These are phyloP conservation scores for Gymnogyps californianus DNA, from an alignment of 2,113 vertebrate species.

Conservation along the genomic window DNA sequence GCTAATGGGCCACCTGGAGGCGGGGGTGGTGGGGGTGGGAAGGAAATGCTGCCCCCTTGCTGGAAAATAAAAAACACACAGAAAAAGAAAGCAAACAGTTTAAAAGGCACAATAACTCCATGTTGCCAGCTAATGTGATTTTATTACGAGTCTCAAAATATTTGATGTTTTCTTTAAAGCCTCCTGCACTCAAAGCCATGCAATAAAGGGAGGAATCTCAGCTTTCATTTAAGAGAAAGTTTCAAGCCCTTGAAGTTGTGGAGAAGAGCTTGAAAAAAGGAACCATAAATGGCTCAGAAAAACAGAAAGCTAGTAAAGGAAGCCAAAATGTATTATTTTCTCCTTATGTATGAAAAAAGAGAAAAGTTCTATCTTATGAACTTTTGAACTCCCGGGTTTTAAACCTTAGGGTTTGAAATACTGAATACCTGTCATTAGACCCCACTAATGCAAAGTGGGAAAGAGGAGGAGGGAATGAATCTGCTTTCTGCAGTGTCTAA, in stretches of 20 bases:
- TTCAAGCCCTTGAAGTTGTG: slow-evolving; percentile 15
- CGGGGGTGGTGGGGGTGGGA: slow-evolving; percentile 69
- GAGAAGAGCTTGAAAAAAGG: slow-evolving; percentile 28
- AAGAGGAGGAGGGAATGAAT: not conserved
- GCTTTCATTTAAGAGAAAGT: slow-evolving; percentile 49
- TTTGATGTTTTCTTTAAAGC: slow-evolving; percentile 51
- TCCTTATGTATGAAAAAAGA: slow-evolving; percentile 32
- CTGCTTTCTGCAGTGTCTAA: not conserved
- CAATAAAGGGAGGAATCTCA: slow-evolving; percentile 60
- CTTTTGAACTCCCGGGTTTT: slow-evolving; percentile 44
- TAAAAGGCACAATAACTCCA: slow-evolving; percentile 17
- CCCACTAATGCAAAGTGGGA: not conserved
- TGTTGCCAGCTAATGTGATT: slow-evolving; percentile 49
- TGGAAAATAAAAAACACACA: slow-evolving; percentile 28
- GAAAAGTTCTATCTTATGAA: slow-evolving; percentile 15
- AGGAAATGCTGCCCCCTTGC: slow-evolving; percentile 73
- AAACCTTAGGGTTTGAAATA: slow-evolving; percentile 15
- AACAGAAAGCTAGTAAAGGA: slow-evolving; percentile 38
- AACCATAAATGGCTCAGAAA: slow-evolving; percentile 42
- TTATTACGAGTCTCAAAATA: slow-evolving; percentile 42
- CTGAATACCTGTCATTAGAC: slow-evolving; percentile 27
- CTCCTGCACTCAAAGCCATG: slow-evolving; percentile 39
- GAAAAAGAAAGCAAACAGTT: slow-evolving; percentile 40
- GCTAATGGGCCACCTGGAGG: slow-evolving; percentile 82
- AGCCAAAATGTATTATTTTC: slow-evolving; percentile 55